Base-by-base conservation (phyloP, 2,113 vertebrate species). In the Baryphthengus martii region DNA sequence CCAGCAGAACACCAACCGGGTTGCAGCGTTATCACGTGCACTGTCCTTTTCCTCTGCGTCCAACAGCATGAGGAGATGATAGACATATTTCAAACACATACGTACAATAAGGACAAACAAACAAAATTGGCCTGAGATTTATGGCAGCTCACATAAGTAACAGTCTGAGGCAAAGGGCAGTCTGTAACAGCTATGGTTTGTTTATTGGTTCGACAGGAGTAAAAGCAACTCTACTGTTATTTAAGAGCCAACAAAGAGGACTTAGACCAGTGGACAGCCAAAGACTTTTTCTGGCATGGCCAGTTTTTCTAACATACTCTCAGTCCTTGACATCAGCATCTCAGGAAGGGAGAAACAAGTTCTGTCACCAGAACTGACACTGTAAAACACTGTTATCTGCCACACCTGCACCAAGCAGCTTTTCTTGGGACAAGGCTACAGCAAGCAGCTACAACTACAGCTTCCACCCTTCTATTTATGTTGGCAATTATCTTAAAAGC, bases 11-110 rank as follows among this genome's bases (percentile, higher is more conserved):
- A 0, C 49, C 63, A 40, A 3, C 25, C 42, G 49, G 3, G 9
- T 23, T 42, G 37, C 31, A 49, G 28, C 0, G 0, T 4, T 4
- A 63, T n/a, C 20, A 26, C 1, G 2, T 1, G 15, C 13, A 47
- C 18, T 29, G 42, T 20, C 40, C 35, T 49, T 12, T 58, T 45
- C 29, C 75, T 53, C 33, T 40, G 20, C 4, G 5, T 44, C 20
- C 40, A 76, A 44, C 35, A 80, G 16, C 40, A 56, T 56, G 66
- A 62, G 50, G 17, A 65, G 49, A 42, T 42, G 21, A 47, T 5
- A 52, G 28, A 37, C 1, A 0, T 20, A 45, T n/a, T 86, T 73
- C 58, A 89, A 68, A 55, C 16, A 45, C 4, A 37, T 6, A n/a
- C 0, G 3, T 44, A 25, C 73, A 25, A 45, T 7, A 47, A 59